These are phyloP conservation scores for Ceyx margarethae DNA, from an alignment of 2,113 vertebrate species.

Conservation along the genomic window DNA sequence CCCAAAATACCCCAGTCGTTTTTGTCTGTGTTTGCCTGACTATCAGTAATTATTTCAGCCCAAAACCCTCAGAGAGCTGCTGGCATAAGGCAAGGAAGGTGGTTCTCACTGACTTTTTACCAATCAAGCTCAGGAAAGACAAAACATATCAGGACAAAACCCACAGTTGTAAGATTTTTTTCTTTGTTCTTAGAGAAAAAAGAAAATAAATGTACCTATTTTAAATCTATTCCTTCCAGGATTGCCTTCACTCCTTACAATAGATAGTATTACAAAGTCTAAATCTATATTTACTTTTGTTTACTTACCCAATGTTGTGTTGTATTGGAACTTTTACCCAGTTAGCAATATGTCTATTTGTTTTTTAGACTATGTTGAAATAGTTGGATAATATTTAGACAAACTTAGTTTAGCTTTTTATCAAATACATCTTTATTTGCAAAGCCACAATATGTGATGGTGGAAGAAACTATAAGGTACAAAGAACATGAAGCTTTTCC, in stretches of 20 bases:
- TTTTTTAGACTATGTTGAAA: slow-evolving; percentile 66
- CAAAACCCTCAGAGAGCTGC: background rate
- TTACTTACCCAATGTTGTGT: background rate
- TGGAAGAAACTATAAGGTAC: background rate
- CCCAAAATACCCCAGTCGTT: background rate
- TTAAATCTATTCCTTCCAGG: background rate
- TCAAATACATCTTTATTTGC: background rate
- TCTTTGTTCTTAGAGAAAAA: background rate
- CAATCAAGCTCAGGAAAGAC: background rate
- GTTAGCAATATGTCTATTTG: slow-evolving; percentile 50
- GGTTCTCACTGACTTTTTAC: background rate
- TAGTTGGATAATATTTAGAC: slow-evolving; percentile 67
- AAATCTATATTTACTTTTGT: background rate
- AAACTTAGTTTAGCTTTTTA: background rate
- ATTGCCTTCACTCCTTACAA: background rate
- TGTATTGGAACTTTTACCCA: slow-evolving; percentile 42
- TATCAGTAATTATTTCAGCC: background rate
- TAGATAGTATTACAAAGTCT: background rate
- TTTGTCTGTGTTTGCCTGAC: background rate
- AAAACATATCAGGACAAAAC: background rate
- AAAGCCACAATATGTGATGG: background rate
- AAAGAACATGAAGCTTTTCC: background rate
- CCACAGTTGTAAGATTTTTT: background rate
- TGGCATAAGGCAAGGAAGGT: background rate
- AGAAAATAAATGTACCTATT: background rate